phyloP scores from a whole-genome alignment of 2,888 invertebrate genomes.

The Spicauda simplicius region DNA sequence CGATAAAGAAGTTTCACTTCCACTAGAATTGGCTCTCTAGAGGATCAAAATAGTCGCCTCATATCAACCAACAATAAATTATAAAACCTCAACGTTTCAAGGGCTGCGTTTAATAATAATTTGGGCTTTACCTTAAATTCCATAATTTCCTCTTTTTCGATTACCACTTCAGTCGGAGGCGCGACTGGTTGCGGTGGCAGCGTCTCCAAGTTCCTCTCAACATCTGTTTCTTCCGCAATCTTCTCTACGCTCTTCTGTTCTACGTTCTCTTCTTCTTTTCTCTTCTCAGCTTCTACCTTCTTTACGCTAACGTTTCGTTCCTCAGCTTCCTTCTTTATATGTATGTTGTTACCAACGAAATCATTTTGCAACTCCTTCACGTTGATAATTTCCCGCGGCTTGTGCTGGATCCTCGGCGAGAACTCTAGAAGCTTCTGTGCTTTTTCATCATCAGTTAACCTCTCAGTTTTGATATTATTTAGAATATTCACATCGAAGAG shows the following conservation, averaged over 20 bases:
- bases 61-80: too few relatives aligned
- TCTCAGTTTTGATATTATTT: slow-evolving; percentile 76
- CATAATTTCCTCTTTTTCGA: slow-evolving; percentile 17
- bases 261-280: slow-evolving; percentile 4
- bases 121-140: too few relatives aligned
- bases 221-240: not conserved
- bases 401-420: slow-evolving; percentile 59
- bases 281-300: not conserved
- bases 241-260: slow-evolving; percentile 6
- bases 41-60: too few relatives aligned
- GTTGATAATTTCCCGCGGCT: slow-evolving; percentile 72
- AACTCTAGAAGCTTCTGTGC: slow-evolving; percentile 56
- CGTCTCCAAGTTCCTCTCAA: not conserved
- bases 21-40: too few relatives aligned
- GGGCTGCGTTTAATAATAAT: too few relatives aligned
- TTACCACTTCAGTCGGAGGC: not conserved
- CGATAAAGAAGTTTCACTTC: too few relatives aligned
- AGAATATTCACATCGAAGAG: slow-evolving; percentile 73
- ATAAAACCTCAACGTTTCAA: too few relatives aligned
- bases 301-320: slow-evolving; percentile 39
- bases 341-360: slow-evolving; percentile 69
- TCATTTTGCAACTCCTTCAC: slow-evolving; percentile 78
- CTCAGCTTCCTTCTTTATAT: slow-evolving; percentile 66
- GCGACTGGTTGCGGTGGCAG: not conserved
- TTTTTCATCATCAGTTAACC: slow-evolving; percentile 72